Conservation (phyloP, 2,113 vertebrate species). For the Eira barbara region DNA sequence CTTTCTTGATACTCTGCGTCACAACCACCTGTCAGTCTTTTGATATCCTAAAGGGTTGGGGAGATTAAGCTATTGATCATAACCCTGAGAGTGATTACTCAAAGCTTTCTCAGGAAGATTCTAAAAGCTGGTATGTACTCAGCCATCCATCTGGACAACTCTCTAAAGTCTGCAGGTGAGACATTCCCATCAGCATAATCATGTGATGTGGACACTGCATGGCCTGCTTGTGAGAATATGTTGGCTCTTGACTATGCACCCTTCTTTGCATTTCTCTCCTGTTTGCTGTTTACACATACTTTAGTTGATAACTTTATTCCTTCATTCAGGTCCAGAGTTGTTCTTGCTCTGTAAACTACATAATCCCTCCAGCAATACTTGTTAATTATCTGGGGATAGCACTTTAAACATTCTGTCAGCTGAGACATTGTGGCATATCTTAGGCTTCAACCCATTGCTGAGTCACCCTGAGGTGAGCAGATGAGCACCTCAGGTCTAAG, state of each 20-base stretch:
- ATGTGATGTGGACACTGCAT: not conserved
- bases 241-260: not conserved
- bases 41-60: not conserved
- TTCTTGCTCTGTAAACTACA: not conserved
- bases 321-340: not conserved
- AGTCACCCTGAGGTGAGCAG: not conserved
- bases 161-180: not conserved
- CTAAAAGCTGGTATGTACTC: not conserved
- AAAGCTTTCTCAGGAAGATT: not conserved
- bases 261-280: not conserved
- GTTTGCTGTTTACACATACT: not conserved
- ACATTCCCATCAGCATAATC: not conserved
- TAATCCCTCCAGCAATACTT: not conserved
- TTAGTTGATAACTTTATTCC: not conserved
- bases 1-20: not conserved
- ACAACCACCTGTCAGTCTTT: not conserved
- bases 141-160: not conserved
- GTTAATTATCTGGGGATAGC: not conserved
- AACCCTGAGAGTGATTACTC: not conserved
- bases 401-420: not conserved
- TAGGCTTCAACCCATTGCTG: not conserved
- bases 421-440: not conserved
- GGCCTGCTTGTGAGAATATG: not conserved
- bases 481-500: not conserved
- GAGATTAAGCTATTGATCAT: not conserved